A percentile compares a stretch with the other conserved stretches of the same genome.
These are phyloP conservation scores for Physella acuta DNA, from an alignment of 1,140 invertebrate genomes.

Conservation along the genomic window DNA sequence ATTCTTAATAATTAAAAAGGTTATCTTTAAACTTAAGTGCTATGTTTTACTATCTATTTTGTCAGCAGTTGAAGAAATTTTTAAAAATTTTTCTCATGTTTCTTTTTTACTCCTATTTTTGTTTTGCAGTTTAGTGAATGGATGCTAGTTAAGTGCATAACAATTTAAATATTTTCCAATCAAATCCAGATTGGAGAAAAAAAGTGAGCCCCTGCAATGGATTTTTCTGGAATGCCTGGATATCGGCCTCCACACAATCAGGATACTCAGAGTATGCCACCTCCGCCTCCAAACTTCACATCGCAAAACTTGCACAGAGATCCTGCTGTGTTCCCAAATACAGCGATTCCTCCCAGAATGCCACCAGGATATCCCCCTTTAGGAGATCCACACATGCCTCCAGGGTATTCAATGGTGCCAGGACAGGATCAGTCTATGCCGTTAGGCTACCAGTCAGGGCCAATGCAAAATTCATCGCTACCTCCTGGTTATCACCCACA, in stretches of 20 bases:
- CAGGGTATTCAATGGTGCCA: not conserved
- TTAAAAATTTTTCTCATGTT: too few species aligned
- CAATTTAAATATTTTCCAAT: too few species aligned
- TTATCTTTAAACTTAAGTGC: not conserved
- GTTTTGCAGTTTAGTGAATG: not conserved
- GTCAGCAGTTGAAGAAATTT: too few species aligned
- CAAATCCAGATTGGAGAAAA: not conserved
- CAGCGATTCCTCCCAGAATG: slow-evolving; percentile 15
- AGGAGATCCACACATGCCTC: slow-evolving; percentile 16
- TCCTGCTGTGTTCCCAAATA: not conserved
- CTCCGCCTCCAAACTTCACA: slow-evolving; percentile 17
- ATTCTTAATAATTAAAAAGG: not conserved
- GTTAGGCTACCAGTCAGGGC: slow-evolving; percentile 9
- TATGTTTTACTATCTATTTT: not conserved
- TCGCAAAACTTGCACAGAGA: slow-evolving; percentile 9
- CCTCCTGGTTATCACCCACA: slow-evolving; percentile 16
- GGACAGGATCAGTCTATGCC: slow-evolving; percentile 19
- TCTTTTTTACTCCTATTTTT: too few species aligned
- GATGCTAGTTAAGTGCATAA: not conserved
- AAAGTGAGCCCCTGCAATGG: not conserved
- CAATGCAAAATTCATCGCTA: slow-evolving; percentile 10
- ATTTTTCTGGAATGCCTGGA: slow-evolving; percentile 17
- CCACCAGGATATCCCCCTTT: slow-evolving; percentile 21
- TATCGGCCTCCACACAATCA: slow-evolving; percentile 14
- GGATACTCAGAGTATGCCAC: slow-evolving; percentile 21